Conservation (phyloP, 1,140 invertebrate species). For the Seison nebaliae region DNA sequence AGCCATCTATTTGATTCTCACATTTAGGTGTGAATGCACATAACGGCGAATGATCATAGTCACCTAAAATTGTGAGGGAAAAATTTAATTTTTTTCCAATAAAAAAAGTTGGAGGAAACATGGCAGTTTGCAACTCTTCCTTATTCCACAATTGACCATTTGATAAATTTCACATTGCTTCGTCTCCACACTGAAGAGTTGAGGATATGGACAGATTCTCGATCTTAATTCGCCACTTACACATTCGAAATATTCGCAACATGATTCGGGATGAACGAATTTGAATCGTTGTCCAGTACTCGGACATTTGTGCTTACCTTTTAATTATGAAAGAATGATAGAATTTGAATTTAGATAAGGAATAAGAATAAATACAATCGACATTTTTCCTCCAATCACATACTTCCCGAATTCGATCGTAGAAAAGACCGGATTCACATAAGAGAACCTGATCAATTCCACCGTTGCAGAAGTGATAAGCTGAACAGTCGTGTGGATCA, state of each 20-base stretch:
- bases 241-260: constrained; percentile 11
- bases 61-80: not conserved
- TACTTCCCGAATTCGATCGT: constrained; percentile 10
- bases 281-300: constrained; percentile 8
- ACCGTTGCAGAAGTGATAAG: constrained; percentile 11
- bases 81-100: not conserved
- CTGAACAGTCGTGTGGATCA: constrained; percentile 12
- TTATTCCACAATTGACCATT: constrained; percentile 8
- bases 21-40: constrained; percentile 11
- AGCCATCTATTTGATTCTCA: constrained; percentile 4
- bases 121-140: constrained; percentile 8
- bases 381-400: constrained; percentile 11
- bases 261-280: constrained; percentile 11
- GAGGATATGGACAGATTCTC: constrained; percentile 8
- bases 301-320: constrained; percentile 6
- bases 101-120: not conserved
- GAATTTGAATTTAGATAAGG: too few species aligned
- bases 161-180: constrained; percentile 12
- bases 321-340: not conserved
- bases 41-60: constrained; percentile 10
- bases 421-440: constrained; percentile 10
- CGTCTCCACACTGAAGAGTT: constrained; percentile 6
- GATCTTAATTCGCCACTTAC: constrained; percentile 10
- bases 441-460: constrained; percentile 10
- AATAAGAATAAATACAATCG: not conserved